Evolutionary conservation across 2,888 invertebrate species (phyloP).

Genomic region (Drosophila cognata): DNA sequence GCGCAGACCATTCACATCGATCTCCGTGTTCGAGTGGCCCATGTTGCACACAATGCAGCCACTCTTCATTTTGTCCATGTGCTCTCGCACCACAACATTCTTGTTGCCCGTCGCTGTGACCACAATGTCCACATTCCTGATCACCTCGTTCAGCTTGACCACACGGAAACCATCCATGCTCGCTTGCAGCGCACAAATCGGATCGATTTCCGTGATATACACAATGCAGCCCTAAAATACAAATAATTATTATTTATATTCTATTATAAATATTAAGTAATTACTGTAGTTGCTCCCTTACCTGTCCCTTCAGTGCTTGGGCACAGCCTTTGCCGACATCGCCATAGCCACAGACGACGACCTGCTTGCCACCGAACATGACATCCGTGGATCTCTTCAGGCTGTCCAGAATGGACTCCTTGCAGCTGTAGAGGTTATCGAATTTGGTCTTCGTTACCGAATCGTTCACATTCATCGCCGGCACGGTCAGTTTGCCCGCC

Average conservation of each 20-base stretch:
- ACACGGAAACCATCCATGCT: slow-evolving; percentile 98
- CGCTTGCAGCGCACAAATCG: slow-evolving; percentile 98
- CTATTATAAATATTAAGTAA: too few species aligned
- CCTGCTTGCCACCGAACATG: slow-evolving; percentile 99
- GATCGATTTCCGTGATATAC: slow-evolving; percentile 96
- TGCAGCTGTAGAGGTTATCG: slow-evolving; percentile 98
- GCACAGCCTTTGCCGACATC: slow-evolving; percentile 99
- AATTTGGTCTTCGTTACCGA: slow-evolving; percentile 99
- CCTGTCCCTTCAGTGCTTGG: slow-evolving; percentile 94
- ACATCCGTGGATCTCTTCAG: slow-evolving; percentile 89
- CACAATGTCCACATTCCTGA: slow-evolving; percentile 96
- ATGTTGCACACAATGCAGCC: slow-evolving; percentile 98
- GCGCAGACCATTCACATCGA: slow-evolving; percentile 95
- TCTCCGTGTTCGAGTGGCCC: slow-evolving; percentile 98
- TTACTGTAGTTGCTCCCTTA: slow-evolving; percentile 7
- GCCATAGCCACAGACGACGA: slow-evolving; percentile 97
- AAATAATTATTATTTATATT: neutral
- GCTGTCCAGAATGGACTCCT: slow-evolving; percentile 94
- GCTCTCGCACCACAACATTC: slow-evolving; percentile 96
- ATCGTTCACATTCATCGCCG: slow-evolving; percentile 99
- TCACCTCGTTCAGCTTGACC: slow-evolving; percentile 96
- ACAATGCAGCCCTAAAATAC: slow-evolving; percentile 92
- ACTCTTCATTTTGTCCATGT: slow-evolving; percentile 98
- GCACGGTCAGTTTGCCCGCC: slow-evolving; percentile 96
- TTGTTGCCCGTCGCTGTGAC: slow-evolving; percentile 99